Base-by-base conservation (phyloP, 2,888 invertebrate genomes). In the Callimorpha dominula region DNA sequence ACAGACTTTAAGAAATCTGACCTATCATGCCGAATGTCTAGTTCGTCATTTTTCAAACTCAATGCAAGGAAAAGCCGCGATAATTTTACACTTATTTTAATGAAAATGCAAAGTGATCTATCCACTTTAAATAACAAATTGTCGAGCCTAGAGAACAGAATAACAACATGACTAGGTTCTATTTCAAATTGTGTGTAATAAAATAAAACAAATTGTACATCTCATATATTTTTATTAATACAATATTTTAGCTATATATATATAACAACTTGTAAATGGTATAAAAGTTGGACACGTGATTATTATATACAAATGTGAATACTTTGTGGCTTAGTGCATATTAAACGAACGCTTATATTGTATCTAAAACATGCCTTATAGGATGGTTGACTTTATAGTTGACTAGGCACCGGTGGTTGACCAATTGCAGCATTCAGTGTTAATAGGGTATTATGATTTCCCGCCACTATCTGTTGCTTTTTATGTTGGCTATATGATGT, bases 51-150 rank as follows among this genome's bases (percentile, higher is more conserved):
- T 50, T 93, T 91, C 76, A 93, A 87, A 80, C 70, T 92, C 5
- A 87, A 88, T 65, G 87, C 91, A 2, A 87, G 86, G 70, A 94
- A 92, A 72, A 93, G 92, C 71, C 86, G 87, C 15, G 94, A 95
- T 40, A 94, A 93, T 80, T 91, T 94, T 74, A 86, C 91, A 1
- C 90, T 90, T 52, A 90, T 94, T 60, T 82, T 95, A 20, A 72
- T 94, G 31, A 94, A 94, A 84, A 94, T 95, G 78, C 95, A 95
- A 86, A 91, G 83, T 71, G 95, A 95, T 78, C 81, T 95, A 20
- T 86, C 87, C 5, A 89, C 86, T 4, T 79, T 95, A 43, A 93
- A 87, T 76, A 90, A 84, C 62, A 95, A 95, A 87, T 77, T 95
- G 50, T 88, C 91, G 0, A 86, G 87, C 78, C 86, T 95, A 78